phyloP scores from a whole-genome alignment of 2,888 invertebrate genomes.

The Shargacucullia verbasci region DNA sequence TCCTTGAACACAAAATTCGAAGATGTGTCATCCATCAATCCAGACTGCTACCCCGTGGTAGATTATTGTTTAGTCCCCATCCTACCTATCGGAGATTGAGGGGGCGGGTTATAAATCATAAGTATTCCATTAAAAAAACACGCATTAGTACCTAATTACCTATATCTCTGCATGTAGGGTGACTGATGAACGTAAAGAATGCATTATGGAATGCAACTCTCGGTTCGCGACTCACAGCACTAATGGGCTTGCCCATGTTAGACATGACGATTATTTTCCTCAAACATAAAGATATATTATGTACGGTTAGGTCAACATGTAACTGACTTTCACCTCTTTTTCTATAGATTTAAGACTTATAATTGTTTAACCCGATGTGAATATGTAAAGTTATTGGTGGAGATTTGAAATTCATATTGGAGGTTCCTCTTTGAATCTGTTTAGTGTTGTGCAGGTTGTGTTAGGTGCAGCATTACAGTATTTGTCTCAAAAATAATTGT shows the following conservation, averaged over 20 bases:
- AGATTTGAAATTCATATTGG: constrained; percentile 34
- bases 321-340: constrained; percentile 7
- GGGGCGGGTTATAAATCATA: too few relatives aligned
- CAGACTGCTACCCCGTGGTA: too few relatives aligned
- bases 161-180: too few relatives aligned
- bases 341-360: neutral
- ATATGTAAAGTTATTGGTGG: constrained; percentile 12
- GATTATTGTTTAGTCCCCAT: too few relatives aligned
- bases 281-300: constrained; percentile 17
- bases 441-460: constrained; percentile 32
- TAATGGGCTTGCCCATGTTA: constrained; percentile 12
- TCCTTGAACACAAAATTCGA: too few relatives aligned
- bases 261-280: constrained; percentile 26
- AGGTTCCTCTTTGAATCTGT: constrained; percentile 12
- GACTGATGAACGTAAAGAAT: constrained; percentile 2
- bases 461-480: constrained; percentile 8
- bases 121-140: too few relatives aligned
- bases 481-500: neutral
- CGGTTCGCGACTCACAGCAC: constrained; percentile 23
- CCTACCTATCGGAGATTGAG: too few relatives aligned
- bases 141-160: too few relatives aligned
- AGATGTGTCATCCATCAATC: too few relatives aligned
- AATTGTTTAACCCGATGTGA: neutral
- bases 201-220: constrained; percentile 5
- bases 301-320: constrained; percentile 23